Evolutionary conservation across 2,797 vertebrate genomes (phyloP), one percentile per base, ranked within the genome.

Genomic region (Luscinia megarhynchos): DNA sequence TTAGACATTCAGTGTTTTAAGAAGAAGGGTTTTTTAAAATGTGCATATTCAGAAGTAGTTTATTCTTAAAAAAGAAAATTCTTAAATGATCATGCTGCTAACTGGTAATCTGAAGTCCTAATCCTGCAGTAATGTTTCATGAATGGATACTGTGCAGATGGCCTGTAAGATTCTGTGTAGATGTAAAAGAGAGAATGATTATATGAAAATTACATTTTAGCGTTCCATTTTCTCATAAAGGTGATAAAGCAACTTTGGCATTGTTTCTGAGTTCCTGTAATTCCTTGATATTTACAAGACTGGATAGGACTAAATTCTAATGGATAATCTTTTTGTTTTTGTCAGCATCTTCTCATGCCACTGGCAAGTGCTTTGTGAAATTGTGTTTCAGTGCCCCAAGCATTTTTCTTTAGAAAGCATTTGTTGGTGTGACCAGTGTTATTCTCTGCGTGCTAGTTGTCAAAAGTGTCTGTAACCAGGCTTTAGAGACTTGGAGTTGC

Each of bases 21-120:
- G 3, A 23, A 23, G 29, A 26, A 27, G 1, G 1, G 0, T 0
- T 29, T 32, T 78, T 58, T 51, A 6, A 13, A n/a, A 46, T 29
- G 6, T 0, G 0, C 13, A 3, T 24, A 2, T 63, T 76, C 51
- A 45, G 41, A 70, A 74, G 24, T 45, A 77, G 20, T n/a, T 83
- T 57, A 38, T 82, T 67, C 21, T 72, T 68, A 19, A 61, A 73
- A 48, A 57, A 45, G 1, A 12, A 32, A 55, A 24, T 14, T 12
- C 6, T 46, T 70, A 40, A 48, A 45, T 48, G 2, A 4, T 55
- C 2, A 0, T n/a, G 16, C 46, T 62, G 2, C 5, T 38, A 70
- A 20, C 19, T 2, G 3, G 11, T 82, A 15, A 54, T 29, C n/a
- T 69, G 15, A 66, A 84, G 9, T 86, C 40, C n/a, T 90, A 36